Percentiles rank a stretch among this genome's conserved stretches.
These are phyloP conservation scores for Zosterops japonicus DNA, from an alignment of 2,113 vertebrate genomes.

Conservation along the genomic window DNA sequence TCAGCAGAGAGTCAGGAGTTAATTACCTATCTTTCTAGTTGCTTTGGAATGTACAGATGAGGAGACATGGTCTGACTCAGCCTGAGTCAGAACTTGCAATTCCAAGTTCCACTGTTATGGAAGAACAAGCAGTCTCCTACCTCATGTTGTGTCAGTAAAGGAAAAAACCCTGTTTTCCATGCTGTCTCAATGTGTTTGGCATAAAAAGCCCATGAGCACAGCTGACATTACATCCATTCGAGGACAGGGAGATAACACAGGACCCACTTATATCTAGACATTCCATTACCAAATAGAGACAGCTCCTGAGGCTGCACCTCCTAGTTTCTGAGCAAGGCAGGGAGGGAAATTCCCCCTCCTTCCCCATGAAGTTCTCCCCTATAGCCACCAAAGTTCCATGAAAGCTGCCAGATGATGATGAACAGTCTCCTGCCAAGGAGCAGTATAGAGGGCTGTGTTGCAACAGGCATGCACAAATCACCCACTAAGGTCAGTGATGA, in stretches of 20 bases:
- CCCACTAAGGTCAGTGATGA: neutral
- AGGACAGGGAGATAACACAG: neutral
- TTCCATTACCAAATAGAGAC: neutral
- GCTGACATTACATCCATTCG: neutral
- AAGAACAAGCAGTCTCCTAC: neutral
- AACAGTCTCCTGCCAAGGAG: neutral
- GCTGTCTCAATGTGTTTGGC: neutral
- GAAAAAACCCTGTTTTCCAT: neutral
- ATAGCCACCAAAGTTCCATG: neutral
- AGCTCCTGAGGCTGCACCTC: neutral
- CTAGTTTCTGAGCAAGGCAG: neutral
- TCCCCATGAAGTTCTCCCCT: neutral
- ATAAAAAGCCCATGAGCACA: neutral
- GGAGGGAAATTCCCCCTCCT: neutral
- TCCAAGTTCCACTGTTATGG: fast-evolving
- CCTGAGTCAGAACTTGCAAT: neutral
- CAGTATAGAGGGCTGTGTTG: neutral
- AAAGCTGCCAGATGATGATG: neutral
- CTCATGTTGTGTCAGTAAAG: neutral
- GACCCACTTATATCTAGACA: neutral
- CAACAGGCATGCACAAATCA: neutral
- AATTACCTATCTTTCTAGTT: neutral
- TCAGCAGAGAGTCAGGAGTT: too few species aligned
- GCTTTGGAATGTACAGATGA: neutral
- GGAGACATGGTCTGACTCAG: neutral